These are phyloP conservation scores for Ovis canadensis DNA, from an alignment of 2,113 vertebrate species.

Conservation along the genomic window DNA sequence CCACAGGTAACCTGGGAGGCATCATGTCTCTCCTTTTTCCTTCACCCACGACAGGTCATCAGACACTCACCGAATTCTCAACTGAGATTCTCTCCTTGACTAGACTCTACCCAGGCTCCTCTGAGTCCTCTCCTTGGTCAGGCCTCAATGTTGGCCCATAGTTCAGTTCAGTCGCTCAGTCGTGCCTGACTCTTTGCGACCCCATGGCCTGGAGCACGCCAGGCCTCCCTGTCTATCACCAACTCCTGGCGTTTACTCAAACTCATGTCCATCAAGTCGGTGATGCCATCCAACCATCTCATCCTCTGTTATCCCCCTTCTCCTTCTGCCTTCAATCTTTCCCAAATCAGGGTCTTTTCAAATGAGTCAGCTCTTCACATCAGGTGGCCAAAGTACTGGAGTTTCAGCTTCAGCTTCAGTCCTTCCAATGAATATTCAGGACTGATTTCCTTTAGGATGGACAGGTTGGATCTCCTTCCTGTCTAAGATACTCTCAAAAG, in stretches of 20 bases:
- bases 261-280: too few species aligned
- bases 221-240: background rate
- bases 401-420: background rate
- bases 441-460: background rate
- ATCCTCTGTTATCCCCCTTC: background rate
- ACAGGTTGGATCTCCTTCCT: background rate
- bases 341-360: background rate
- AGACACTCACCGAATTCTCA: background rate
- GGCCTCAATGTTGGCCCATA: background rate
- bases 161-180: background rate
- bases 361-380: background rate
- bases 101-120: background rate
- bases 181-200: rapidly evolving
- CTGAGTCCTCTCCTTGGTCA: background rate
- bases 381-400: background rate
- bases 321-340: background rate
- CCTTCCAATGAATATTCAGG: background rate
- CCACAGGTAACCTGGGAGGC: background rate
- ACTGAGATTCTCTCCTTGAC: background rate
- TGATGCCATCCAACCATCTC: background rate
- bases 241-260: background rate
- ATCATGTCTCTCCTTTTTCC: background rate
- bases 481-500: background rate
- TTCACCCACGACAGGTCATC: rapidly evolving
- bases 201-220: rapidly evolving